phyloP scores from a whole-genome alignment of 2,113 vertebrate genomes.

The Acinonyx jubatus region DNA sequence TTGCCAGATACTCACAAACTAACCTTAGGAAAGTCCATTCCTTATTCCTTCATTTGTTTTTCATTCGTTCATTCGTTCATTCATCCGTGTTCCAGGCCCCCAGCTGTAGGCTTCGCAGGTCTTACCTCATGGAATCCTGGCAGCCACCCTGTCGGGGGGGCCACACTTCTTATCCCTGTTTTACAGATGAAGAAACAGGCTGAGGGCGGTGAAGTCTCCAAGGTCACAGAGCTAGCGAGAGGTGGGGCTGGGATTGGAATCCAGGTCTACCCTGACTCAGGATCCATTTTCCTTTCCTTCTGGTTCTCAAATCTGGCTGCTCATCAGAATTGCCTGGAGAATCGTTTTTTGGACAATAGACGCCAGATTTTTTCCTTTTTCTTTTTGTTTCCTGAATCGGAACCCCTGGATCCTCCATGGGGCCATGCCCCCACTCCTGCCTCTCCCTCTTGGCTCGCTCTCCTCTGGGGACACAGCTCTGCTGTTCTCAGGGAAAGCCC shows the following conservation, averaged over 20 bases:
- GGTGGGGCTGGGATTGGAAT: neutral
- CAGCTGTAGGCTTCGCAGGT: neutral
- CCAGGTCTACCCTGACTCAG: neutral
- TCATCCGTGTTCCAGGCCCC: neutral
- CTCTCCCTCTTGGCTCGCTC: neutral
- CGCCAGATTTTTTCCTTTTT: neutral
- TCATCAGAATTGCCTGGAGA: neutral
- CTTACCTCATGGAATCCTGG: neutral
- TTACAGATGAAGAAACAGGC: neutral
- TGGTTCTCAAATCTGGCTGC: neutral
- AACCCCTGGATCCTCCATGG: neutral
- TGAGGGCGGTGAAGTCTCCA: neutral
- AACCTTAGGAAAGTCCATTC: neutral
- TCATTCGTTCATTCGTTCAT: accelerated
- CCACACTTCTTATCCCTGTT: neutral
- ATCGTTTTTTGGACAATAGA: neutral
- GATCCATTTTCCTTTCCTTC: neutral
- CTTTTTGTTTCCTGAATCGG: neutral
- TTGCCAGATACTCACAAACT: neutral
- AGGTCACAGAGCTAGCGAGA: neutral
- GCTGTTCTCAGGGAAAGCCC: neutral
- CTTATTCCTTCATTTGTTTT: neutral
- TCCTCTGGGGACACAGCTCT: neutral
- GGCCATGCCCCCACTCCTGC: neutral
- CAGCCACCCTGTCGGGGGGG: too few relatives aligned